phyloP scores from a whole-genome alignment of 2,888 invertebrate genomes.

The Drosophila flavopinicola region DNA sequence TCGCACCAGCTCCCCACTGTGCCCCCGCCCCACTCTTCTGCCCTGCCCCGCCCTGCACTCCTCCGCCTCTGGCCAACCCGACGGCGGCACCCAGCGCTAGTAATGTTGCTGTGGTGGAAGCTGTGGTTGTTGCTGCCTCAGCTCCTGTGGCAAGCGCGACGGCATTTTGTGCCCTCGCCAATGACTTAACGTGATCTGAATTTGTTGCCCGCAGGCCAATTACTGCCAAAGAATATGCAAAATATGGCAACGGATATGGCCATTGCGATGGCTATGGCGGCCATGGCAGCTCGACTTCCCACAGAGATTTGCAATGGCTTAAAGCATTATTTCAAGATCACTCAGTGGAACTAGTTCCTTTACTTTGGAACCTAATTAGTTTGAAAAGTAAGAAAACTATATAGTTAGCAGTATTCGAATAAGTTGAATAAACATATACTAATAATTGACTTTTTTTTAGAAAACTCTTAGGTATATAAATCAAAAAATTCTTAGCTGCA shows the following conservation, averaged over 20 bases:
- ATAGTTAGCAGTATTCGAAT: too few relatives aligned
- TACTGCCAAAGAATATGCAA: conserved; percentile 70
- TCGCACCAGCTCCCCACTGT: background rate
- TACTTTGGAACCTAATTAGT: too few relatives aligned
- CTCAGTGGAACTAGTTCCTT: background rate
- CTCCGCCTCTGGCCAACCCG: too few relatives aligned
- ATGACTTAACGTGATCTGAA: conserved; percentile 79
- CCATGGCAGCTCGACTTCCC: conserved; percentile 25
- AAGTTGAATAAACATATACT: too few relatives aligned
- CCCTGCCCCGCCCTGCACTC: conserved; percentile 13
- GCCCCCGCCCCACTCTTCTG: background rate
- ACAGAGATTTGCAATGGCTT: conserved; percentile 8
- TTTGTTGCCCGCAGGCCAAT: conserved; percentile 78
- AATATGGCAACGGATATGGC: conserved; percentile 47
- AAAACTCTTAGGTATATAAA: too few relatives aligned
- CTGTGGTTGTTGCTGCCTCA: conserved; percentile 41
- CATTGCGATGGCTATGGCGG: conserved; percentile 37
- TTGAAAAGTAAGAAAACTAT: too few relatives aligned
- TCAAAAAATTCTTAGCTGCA: too few relatives aligned
- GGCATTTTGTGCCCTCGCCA: conserved; percentile 70
- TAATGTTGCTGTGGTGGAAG: conserved; percentile 48
- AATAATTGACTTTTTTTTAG: too few relatives aligned
- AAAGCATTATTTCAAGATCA: conserved; percentile 8
- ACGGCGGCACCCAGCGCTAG: conserved; percentile 27
- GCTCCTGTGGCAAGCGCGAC: conserved; percentile 51